Percentiles rank a stretch among this genome's conserved stretches.
Evolutionary conservation across 2,113 vertebrate genomes (phyloP).

Genomic region (Seriola quinqueradiata): DNA sequence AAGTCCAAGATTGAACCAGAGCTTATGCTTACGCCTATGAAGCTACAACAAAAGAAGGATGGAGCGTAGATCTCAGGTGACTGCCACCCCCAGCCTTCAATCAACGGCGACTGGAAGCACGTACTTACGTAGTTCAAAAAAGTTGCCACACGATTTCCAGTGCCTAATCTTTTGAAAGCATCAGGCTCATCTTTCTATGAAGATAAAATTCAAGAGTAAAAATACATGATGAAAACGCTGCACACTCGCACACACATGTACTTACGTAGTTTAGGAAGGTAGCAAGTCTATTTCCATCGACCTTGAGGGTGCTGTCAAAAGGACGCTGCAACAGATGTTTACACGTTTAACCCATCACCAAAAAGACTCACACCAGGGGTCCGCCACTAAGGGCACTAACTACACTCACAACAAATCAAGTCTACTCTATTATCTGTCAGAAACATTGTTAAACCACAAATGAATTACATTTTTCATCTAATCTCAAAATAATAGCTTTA

Average conservation of each 20-base stretch:
- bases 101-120: constrained; percentile 44
- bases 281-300: constrained; percentile 99
- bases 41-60: constrained; percentile 17
- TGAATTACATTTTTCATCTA: not conserved
- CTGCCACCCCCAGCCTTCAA: constrained; percentile 32
- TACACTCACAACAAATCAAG: constrained; percentile 11
- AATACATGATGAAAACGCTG: constrained; percentile 74
- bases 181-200: constrained; percentile 98
- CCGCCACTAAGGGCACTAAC: constrained; percentile 40
- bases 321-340: constrained; percentile 98
- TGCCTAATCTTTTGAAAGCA: constrained; percentile 99
- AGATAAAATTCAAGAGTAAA: constrained; percentile 93
- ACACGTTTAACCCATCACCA: constrained; percentile 86
- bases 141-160: constrained; percentile 99
- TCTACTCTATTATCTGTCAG: not conserved
- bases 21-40: constrained; percentile 35
- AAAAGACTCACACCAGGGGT: constrained; percentile 34
- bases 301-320: constrained; percentile 96
- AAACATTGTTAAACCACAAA: constrained; percentile 2
- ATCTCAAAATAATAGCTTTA: not conserved
- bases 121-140: constrained; percentile 99
- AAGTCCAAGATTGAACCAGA: constrained; percentile 78
- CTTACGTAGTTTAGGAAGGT: constrained; percentile 99
- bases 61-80: not conserved
- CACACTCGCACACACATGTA: constrained; percentile 79